Evolutionary conservation across 2,888 invertebrate species (phyloP).

Genomic region (Clostera curtula): DNA sequence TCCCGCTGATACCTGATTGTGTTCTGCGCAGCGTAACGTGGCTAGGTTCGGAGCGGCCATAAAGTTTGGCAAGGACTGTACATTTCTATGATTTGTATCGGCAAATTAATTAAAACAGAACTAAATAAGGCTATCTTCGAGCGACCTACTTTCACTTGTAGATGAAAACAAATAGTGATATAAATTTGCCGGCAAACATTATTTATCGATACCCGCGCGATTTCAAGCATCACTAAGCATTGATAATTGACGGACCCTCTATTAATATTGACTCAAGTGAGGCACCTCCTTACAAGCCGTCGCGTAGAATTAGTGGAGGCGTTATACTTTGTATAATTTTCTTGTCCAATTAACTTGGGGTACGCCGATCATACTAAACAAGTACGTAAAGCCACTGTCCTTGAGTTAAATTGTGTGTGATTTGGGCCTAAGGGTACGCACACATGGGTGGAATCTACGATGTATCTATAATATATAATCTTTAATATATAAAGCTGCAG

Average conservation of each 20-base stretch:
- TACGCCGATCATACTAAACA: slow-evolving; percentile 25
- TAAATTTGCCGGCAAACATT: slow-evolving; percentile 25
- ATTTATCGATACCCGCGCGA: slow-evolving; percentile 36
- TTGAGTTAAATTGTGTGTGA: slow-evolving; percentile 41
- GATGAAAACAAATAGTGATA: too few relatives aligned
- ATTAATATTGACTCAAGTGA: slow-evolving; percentile 62
- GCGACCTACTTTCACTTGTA: too few relatives aligned
- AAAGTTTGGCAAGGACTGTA: too few relatives aligned
- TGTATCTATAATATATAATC: too few relatives aligned
- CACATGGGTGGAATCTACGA: too few relatives aligned
- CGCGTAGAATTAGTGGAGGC: slow-evolving; percentile 37
- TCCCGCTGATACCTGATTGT: too few relatives aligned
- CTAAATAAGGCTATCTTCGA: too few relatives aligned
- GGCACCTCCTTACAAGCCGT: slow-evolving; percentile 29
- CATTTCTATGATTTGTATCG: too few relatives aligned
- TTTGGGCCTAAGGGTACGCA: slow-evolving; percentile 21
- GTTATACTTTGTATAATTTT: slow-evolving; percentile 49
- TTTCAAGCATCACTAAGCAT: slow-evolving; percentile 62
- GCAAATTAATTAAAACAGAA: too few relatives aligned
- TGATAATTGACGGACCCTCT: slow-evolving; percentile 64
- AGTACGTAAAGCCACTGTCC: slow-evolving; percentile 30
- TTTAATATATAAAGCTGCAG: too few relatives aligned
- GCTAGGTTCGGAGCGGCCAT: too few relatives aligned
- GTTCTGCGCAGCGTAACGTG: too few relatives aligned
- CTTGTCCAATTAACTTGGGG: slow-evolving; percentile 33